Evolutionary conservation across 2,888 invertebrate genomes (phyloP), one percentile per base, ranked within the genome.

Genomic region (Gymnosoma rotundatum): DNA sequence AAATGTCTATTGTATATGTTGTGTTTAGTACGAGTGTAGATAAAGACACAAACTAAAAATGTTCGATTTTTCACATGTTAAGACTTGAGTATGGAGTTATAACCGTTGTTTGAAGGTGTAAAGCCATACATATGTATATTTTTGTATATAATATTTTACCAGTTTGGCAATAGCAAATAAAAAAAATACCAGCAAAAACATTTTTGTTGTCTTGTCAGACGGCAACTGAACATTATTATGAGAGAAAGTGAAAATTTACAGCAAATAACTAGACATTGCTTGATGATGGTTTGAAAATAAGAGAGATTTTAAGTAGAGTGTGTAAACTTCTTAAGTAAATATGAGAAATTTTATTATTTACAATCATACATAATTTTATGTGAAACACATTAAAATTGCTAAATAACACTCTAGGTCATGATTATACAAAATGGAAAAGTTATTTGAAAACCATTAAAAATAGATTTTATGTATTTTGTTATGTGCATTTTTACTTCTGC

Each of bases 1-100:
- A 63, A 64, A 64, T 84, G 81, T 74, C 84, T 73, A 63, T 78
- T 83, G 72, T 80, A 12, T 78, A 72, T 74, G 48, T 74, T 80
- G 21, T 67, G 42, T 72, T 50, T 42, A 63, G 60, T 69, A 25
- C 14, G 45, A 70, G 18, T n/a, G 45, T 12, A 64, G 54, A 63
- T 69, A 70, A 50, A 70, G 54, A 78, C 70, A 70, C 69, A 70
- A 45, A 69, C 70, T 63, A 32, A 76, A 74, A 63, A 61, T 75
- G 54, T 45, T 50, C 36, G 36, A 38, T 58, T 48, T 14, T 81
- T 69, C 58, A 75, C 69, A 75, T 81, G 75, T 75, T 18, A 70
- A 50, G 56, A 75, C 25, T 61, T 14, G 7, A 32, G 42, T 52
- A 73, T 74, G 21, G 16, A 78, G 67, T 66, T 54, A 38, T 66